Conservation (phyloP, 2,888 invertebrate species). For the Rapana venosa region DNA sequence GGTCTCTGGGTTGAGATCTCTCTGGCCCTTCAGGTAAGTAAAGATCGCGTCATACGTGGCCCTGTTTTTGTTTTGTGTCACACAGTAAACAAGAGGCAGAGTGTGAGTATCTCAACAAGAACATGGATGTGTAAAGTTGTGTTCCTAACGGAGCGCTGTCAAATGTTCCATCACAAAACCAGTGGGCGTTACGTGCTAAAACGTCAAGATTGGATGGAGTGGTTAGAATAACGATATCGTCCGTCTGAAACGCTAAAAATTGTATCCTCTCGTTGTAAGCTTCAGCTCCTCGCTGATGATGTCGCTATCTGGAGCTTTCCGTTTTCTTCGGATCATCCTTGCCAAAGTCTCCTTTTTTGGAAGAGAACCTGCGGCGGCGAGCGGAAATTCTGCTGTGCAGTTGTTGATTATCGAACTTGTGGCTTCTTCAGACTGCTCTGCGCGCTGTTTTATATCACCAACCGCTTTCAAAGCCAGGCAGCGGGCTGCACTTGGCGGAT, state of each 20-base stretch:
- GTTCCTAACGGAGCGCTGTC: conserved; percentile 32
- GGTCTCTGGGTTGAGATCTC: too few species aligned
- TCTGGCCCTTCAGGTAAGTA: too few species aligned
- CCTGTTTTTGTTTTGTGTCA: conserved; percentile 31
- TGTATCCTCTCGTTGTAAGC: conserved; percentile 39
- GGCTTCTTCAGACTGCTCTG: conserved; percentile 34
- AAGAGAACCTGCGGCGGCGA: conserved; percentile 32
- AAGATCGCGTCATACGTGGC: too few species aligned
- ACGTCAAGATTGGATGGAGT: conserved; percentile 39
- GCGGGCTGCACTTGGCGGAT: conserved; percentile 27
- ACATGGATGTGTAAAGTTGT: conserved; percentile 31
- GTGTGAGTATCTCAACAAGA: conserved; percentile 33
- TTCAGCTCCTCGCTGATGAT: conserved; percentile 40
- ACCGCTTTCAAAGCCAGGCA: conserved; percentile 34
- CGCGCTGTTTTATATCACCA: conserved; percentile 34
- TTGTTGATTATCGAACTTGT: conserved; percentile 34
- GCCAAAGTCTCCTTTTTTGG: conserved; percentile 34
- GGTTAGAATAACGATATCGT: conserved; percentile 40
- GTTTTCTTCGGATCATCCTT: conserved; percentile 36
- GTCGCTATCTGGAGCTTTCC: conserved; percentile 39
- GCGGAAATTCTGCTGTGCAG: conserved; percentile 33
- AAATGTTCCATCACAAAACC: conserved; percentile 40
- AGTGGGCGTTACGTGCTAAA: conserved; percentile 40
- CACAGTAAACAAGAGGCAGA: conserved; percentile 32
- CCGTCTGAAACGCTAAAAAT: conserved; percentile 39